Evolutionary conservation across 2,113 vertebrate genomes (phyloP).

Genomic region (Chitala chitala): DNA sequence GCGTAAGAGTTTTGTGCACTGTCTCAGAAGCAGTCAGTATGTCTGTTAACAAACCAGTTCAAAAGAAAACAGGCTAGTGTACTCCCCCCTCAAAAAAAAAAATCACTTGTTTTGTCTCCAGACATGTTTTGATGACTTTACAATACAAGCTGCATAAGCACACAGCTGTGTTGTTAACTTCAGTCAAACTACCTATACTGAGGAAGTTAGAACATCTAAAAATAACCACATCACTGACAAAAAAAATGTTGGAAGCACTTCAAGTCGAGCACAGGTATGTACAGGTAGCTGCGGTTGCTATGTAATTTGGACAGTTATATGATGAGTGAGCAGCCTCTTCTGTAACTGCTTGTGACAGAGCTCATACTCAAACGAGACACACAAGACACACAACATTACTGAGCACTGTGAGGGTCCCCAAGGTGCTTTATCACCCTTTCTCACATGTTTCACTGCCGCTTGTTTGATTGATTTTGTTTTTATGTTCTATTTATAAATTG

Average conservation of each 20-base stretch:
- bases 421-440: too few species aligned
- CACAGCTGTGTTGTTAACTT: neutral
- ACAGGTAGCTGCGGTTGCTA: constrained; percentile 16
- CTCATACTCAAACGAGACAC: too few species aligned
- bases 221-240: neutral
- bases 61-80: constrained; percentile 9
- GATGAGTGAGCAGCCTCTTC: neutral
- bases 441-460: too few species aligned
- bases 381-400: too few species aligned
- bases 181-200: neutral
- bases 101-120: too few species aligned
- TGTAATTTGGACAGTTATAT: constrained; percentile 1
- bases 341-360: too few species aligned
- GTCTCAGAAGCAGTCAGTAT: neutral
- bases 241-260: neutral
- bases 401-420: too few species aligned
- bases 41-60: too few species aligned
- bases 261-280: neutral
- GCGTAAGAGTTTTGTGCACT: neutral
- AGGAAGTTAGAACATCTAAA: neutral
- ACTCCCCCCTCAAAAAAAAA: too few species aligned
- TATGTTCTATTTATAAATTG: too few species aligned
- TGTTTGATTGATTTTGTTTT: too few species aligned
- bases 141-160: neutral
- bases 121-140: neutral